Base-by-base conservation (phyloP, 2,888 invertebrate species). In the Melanostoma mellinum region DNA sequence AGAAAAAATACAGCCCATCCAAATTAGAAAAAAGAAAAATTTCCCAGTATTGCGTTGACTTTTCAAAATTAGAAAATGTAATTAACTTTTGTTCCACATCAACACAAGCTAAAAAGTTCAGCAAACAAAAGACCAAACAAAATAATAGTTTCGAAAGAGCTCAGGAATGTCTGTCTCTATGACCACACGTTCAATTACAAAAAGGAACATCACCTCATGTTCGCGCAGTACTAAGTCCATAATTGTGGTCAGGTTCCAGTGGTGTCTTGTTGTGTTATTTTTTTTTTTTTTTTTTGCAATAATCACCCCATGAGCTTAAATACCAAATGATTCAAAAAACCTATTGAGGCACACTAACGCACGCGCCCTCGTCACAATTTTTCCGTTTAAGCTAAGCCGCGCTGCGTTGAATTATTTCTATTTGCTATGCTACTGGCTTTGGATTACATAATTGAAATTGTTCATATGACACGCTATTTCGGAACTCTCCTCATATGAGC, bases 401-500 rank as follows among this genome's bases (percentile, higher is more conserved):
- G 10, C 20, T 60, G 35, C 67, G 58, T 60, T 67, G 68, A 40
- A 56, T 40, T 61, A 61, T 61, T 55, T 69, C 52, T 77, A 44
- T 50, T 71, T 36, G 42, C 32, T 32, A 53, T 48, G 63, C 52
- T 53, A 67, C 42, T 60, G 75, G 30, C 52, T 63, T 48, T 65
- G 38, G 35, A 61, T 82, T 82, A 73, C 81, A 82, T 82, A 82
- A 82, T 77, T 82, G 46, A 65, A 82, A 61, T 77, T 68, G 72
- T 77, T 82, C 73, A 72, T 77, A 69, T 82, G 81, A 63, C 73
- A 63, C 50, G 73, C 68, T 72, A 72, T 81, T 81, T 81, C 48
- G 81, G 81, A 77, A 77, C 72, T 81, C 61, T 63, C 72, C 75
- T 67, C 72, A 55, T 65, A 32, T 50, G 63, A 50, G 58, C 52